Evolutionary conservation across 2,113 vertebrate species (phyloP), one percentile per base, ranked within the genome.

Genomic region (Rattus rattus): DNA sequence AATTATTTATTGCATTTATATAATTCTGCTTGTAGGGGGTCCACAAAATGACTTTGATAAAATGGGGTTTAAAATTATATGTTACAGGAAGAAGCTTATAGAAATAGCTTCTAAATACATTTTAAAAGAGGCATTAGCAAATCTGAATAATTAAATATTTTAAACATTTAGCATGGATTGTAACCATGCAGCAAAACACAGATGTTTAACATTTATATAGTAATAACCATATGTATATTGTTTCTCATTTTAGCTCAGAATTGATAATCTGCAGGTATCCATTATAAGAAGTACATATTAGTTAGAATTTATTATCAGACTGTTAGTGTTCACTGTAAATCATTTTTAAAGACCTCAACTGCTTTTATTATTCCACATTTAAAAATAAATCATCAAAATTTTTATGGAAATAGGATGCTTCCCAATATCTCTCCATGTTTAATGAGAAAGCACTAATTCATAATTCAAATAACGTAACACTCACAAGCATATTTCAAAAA

Each of bases 401-500:
- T 70, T 97, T 54, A 95, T 75, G n/a, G 72, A 97, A 98, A 94
- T 56, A 39, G 0, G 9, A 95, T 81, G 61, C 69, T 92, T 70
- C 39, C 47, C 93, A 96, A 95, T 80, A 96, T 72, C 81, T 56
- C 22, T 47, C 26, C 11, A 97, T 87, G 61, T 47, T 92, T 96
- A 97, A 96, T 85, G 95, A 96, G 59, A 95, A 97, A 94, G 96
- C 14, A 54, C 19, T 80, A 63, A 91, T 95, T 97, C 63, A 88
- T 49, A 73, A 83, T 94, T 97, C 92, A 94, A 95, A 83, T 86
- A 91, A 91, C 67, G 76, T 91, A 72, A 95, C 9, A 90, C 4
- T 91, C 28, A 67, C 61, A 65, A 63, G 30, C 67, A 92, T 92
- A 70, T 63, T 97, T 97, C 76, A 94, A 63, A 98, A 79, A 92